phyloP scores from a whole-genome alignment of 2,797 vertebrate species.

The Dryobates pubescens region DNA sequence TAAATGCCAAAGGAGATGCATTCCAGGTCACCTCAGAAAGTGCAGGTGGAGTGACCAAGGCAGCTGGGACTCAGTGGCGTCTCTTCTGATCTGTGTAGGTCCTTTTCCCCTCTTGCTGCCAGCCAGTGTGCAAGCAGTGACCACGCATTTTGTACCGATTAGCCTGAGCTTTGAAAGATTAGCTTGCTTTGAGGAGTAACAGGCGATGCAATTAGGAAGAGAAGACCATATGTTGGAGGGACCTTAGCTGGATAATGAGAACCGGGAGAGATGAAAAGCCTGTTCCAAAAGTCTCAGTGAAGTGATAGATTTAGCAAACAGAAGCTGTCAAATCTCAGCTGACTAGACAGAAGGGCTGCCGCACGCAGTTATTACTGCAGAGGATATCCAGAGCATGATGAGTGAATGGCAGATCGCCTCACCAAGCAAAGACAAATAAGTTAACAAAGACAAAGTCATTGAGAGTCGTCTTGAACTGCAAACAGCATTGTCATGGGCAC shows the following conservation, averaged over 20 bases:
- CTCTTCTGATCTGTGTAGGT: constrained; percentile 53
- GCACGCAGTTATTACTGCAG: constrained; percentile 44
- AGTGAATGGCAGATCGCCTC: constrained; percentile 40
- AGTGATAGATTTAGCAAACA: constrained; percentile 66
- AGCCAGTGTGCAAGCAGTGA: constrained; percentile 57
- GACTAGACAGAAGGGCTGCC: constrained; percentile 53
- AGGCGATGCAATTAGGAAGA: constrained; percentile 62
- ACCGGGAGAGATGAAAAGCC: constrained; percentile 48
- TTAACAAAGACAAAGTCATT: constrained; percentile 13
- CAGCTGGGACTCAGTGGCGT: constrained; percentile 15
- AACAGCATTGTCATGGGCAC: background rate
- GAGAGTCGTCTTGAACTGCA: background rate
- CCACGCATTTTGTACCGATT: constrained; percentile 56
- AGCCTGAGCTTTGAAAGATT: constrained; percentile 67
- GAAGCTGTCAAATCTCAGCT: constrained; percentile 54
- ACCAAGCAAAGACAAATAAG: constrained; percentile 48
- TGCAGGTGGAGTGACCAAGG: background rate
- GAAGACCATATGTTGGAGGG: constrained; percentile 63
- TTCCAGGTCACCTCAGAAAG: constrained; percentile 1
- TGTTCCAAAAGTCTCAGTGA: constrained; percentile 51
- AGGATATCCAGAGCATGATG: constrained; percentile 13
- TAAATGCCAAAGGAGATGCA: background rate
- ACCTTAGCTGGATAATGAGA: constrained; percentile 63
- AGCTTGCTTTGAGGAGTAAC: constrained; percentile 54
- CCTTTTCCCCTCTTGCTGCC: constrained; percentile 39